Percentiles rank a stretch among this genome's conserved stretches.
Evolutionary conservation across 1,140 invertebrate genomes (phyloP).

Genomic region (Scylla paramamosain): DNA sequence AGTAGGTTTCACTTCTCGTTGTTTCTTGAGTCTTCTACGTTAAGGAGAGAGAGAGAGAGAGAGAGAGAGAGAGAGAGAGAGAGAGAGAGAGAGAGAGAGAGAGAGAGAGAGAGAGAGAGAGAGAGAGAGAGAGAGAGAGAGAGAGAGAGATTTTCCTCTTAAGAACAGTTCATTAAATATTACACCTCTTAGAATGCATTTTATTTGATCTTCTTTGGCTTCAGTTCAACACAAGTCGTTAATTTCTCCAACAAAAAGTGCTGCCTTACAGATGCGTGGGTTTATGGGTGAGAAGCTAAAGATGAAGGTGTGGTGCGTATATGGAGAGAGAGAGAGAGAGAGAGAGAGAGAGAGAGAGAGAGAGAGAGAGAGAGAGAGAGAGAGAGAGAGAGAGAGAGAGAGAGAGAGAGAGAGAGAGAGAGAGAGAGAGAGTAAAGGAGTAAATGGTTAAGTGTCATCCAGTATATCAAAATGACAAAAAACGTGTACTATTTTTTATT

Average conservation of each 20-base stretch:
- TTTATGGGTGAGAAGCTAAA: not conserved
- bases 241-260: not conserved
- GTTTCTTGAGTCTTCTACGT: no score
- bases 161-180: not conserved
- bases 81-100: constrained; percentile 1
- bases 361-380: not conserved
- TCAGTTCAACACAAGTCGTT: not conserved
- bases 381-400: not conserved
- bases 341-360: not conserved
- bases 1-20: no score
- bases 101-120: constrained; percentile 20
- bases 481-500: no score
- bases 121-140: not conserved
- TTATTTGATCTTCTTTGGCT: constrained; percentile 10
- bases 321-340: not conserved
- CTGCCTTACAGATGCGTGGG: not conserved
- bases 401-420: not conserved
- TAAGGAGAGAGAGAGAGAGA: not conserved
- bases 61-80: not conserved
- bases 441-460: no score
- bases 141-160: not conserved
- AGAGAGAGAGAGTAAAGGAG: no score
- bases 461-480: no score
- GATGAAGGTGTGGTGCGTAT: not conserved
- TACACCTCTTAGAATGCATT: not conserved